A percentile compares a stretch with the other conserved stretches of the same genome.
Evolutionary conservation across 2,797 vertebrate species (phyloP).

Genomic region (Bucorvus abyssinicus): DNA sequence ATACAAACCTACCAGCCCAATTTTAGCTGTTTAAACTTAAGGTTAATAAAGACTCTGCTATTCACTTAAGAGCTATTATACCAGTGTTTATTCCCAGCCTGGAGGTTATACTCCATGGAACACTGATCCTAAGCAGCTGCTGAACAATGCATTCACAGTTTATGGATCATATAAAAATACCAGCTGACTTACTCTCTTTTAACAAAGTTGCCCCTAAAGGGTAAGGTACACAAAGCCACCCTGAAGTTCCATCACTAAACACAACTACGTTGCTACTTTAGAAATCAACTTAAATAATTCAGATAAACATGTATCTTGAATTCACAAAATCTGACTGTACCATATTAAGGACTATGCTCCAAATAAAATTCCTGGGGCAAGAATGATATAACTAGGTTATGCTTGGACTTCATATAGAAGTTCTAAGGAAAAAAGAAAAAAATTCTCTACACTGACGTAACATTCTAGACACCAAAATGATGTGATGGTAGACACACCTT

Average conservation of each 20-base stretch:
- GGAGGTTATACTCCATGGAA: not conserved
- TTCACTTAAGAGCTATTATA: not conserved
- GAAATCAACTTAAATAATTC: not conserved
- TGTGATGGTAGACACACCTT: not conserved
- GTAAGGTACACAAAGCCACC: not conserved
- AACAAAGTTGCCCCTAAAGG: not conserved
- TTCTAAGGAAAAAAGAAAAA: not conserved
- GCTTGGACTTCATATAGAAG: not conserved
- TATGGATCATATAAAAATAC: not conserved
- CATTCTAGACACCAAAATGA: not conserved
- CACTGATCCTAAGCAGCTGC: not conserved
- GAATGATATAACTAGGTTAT: not conserved
- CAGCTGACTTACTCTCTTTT: not conserved
- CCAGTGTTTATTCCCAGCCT: not conserved
- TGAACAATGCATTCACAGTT: not conserved
- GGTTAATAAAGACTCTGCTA: not conserved
- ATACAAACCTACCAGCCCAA: not conserved
- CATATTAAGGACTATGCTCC: not conserved
- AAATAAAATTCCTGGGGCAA: not conserved
- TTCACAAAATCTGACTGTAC: not conserved
- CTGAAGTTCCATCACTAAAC: not conserved
- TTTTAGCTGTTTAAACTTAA: not conserved
- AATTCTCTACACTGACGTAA: not conserved
- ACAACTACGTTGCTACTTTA: not conserved
- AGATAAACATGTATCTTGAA: not conserved